A percentile compares a stretch with the other conserved stretches of the same genome.
Evolutionary conservation across 2,113 vertebrate genomes (phyloP).

Genomic region (Megalops atlanticus): DNA sequence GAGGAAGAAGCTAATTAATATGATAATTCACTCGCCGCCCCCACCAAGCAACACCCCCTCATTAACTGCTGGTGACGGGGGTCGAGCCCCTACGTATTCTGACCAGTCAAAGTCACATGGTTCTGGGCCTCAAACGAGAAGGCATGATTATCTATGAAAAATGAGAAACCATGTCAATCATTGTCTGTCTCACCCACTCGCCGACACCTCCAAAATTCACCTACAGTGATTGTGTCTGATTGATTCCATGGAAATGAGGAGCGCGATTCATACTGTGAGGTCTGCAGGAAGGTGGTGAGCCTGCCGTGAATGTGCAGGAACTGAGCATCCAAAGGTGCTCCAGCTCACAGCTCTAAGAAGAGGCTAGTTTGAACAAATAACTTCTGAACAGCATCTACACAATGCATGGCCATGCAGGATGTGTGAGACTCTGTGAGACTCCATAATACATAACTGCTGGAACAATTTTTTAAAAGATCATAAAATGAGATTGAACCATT

Average conservation of each 20-base stretch:
- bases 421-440: background rate
- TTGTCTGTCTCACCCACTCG: conserved; percentile 17
- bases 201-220: background rate
- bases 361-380: background rate
- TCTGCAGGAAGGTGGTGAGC: background rate
- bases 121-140: conserved; percentile 28
- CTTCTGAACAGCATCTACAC: background rate
- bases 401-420: background rate
- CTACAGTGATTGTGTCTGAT: conserved; percentile 44
- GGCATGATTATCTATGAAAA: conserved; percentile 39
- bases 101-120: conserved; percentile 29
- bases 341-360: background rate
- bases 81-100: conserved; percentile 30
- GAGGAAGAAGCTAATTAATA: conserved; percentile 71
- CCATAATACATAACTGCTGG: background rate
- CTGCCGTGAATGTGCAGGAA: background rate
- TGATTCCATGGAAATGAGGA: conserved; percentile 37
- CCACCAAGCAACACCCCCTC: conserved; percentile 63
- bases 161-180: conserved; percentile 33
- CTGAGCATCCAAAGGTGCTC: background rate
- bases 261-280: background rate
- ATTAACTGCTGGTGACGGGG: conserved; percentile 47
- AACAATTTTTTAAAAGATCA: background rate
- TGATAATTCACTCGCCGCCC: conserved; percentile 63
- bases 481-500: background rate